Conservation (phyloP, 2,797 vertebrate species). For the Borostomias antarcticus region DNA sequence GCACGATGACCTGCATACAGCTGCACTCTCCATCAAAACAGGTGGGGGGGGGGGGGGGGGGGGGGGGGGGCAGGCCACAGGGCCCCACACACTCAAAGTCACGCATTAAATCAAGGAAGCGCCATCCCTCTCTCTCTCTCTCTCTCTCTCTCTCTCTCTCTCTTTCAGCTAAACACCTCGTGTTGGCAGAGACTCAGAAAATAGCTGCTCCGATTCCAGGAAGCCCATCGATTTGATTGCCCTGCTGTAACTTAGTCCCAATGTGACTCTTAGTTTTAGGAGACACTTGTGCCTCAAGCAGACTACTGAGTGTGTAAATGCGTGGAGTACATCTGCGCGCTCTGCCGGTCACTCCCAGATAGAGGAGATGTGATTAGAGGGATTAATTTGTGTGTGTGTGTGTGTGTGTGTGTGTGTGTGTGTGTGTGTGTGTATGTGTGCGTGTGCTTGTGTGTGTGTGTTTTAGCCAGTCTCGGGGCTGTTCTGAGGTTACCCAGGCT, state of each 20-base stretch:
- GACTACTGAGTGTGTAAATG: slow-evolving; percentile 10
- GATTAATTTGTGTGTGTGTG: too few relatives aligned
- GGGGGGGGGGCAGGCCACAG: slow-evolving; percentile 17
- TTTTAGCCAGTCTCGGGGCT: too few relatives aligned
- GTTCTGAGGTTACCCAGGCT: too few relatives aligned
- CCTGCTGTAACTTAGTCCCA: slow-evolving; percentile 32
- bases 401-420: slow-evolving; percentile 25
- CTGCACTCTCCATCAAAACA: slow-evolving; percentile 50
- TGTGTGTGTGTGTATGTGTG: slow-evolving; percentile 26
- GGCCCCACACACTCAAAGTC: slow-evolving; percentile 41
- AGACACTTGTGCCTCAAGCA: too few relatives aligned
- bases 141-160: slow-evolving; percentile 44
- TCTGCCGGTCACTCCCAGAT: too few relatives aligned
- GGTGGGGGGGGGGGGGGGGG: slow-evolving; percentile 43
- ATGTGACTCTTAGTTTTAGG: slow-evolving; percentile 8
- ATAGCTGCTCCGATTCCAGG: slow-evolving; percentile 43
- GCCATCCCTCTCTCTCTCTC: slow-evolving; percentile 6
- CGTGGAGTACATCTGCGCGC: too few relatives aligned
- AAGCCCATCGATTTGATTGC: slow-evolving; percentile 54
- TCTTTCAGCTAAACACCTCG: slow-evolving; percentile 47
- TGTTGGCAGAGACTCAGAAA: slow-evolving; percentile 52
- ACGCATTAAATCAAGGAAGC: slow-evolving; percentile 50
- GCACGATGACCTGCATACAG: slow-evolving; percentile 70
- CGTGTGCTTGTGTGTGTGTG: too few relatives aligned
- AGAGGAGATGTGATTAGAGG: too few relatives aligned